Evolutionary conservation across 2,797 vertebrate genomes (phyloP).

Genomic region (Sitta carolinensis): DNA sequence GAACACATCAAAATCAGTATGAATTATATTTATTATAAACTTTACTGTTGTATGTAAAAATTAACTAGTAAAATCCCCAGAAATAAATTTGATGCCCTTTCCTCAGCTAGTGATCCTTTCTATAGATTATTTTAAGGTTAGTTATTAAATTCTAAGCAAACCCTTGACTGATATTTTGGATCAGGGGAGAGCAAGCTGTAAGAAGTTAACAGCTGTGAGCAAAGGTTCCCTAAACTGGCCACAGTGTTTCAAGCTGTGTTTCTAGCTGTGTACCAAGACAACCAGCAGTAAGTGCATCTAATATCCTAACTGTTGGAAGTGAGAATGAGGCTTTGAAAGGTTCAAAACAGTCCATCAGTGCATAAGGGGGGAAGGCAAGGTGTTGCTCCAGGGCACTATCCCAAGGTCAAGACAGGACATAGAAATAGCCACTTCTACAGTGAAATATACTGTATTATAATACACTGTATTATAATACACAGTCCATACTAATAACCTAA

Average conservation of each 20-base stretch:
- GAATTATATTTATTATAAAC: background rate
- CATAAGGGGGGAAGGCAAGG: background rate
- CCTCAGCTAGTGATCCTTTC: background rate
- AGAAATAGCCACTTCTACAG: background rate
- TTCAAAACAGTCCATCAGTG: background rate
- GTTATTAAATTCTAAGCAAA: background rate
- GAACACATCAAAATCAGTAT: background rate
- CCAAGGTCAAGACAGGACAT: background rate
- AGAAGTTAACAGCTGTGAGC: background rate
- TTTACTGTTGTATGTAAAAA: background rate
- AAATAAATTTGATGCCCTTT: background rate
- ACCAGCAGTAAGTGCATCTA: background rate
- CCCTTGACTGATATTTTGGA: constrained; percentile 9
- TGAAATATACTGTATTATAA: background rate
- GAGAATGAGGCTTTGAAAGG: background rate
- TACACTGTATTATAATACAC: too few relatives aligned
- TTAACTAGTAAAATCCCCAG: fast-evolving
- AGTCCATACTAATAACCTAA: background rate
- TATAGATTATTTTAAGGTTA: background rate
- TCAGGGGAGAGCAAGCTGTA: background rate
- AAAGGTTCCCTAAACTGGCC: background rate
- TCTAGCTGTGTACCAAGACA: background rate
- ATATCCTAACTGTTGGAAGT: background rate
- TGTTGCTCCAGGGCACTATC: background rate
- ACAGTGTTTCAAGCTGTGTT: too few relatives aligned